Evolutionary conservation across 2,888 invertebrate genomes (phyloP), one percentile per base, ranked within the genome.

Genomic region (Balanococcus diminutus): DNA sequence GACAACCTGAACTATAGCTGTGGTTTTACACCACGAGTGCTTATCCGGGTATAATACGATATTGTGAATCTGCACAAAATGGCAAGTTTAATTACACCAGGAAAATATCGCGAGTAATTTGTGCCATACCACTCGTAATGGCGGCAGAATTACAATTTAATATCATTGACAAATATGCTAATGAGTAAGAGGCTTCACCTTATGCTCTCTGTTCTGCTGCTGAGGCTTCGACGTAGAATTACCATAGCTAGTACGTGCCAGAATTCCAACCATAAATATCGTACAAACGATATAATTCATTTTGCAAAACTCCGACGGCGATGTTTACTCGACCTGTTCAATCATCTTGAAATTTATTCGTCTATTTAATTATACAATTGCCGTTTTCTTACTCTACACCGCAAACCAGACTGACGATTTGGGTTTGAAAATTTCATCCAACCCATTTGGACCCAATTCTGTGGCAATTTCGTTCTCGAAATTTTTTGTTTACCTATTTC

Each of bases 1-100:
- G 51, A 94, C 92, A 28, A 93, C 92, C 89, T 94, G 94, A 89
- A 93, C 93, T 87, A 94, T 94, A 5, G 92, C 92, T 36, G 93
- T 93, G 22, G 93, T 92, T 88, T 93, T 93, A 89, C 94, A 94
- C 93, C 94, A 94, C 31, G 93, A 93, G 89, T 93, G 93, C 88
- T 93, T 92, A 89, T 94, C 93, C 1, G 93, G 93, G 88, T 94
- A 93, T 61, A 94, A 89, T 3, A 93, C 93, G 87, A 94, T 93
- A 89, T 94, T 94, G 90, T 94, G 93, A 8, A 94, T 93, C 93
- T 93, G 61, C 5, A 86, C 22, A 19, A 19, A 56, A 2, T 56
- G 46, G 46, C n/a, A n/a, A 46, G n/a, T n/a, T 46, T n/a, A 46
- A 16, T 46, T 16, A 46, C 46, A n/a, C 46, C 46, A 46, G 5